Base-by-base conservation (phyloP, 2,113 vertebrate genomes). In the Elanoides forficatus region DNA sequence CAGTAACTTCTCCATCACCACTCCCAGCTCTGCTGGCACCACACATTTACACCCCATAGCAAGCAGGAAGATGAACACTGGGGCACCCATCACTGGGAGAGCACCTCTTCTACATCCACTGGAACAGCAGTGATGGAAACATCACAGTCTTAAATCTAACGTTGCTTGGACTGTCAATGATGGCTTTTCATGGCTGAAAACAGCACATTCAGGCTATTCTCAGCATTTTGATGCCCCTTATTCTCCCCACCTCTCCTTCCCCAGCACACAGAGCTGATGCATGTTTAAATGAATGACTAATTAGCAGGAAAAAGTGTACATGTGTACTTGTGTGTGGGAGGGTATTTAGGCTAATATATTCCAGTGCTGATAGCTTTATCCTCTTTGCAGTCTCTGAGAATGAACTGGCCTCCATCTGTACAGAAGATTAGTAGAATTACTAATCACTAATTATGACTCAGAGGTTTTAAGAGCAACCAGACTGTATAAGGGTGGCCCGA, bases 361-460 rank as follows among this genome's bases (percentile, higher is more conserved):
- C 94, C 83, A 92, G 63, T 7, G 11, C 96, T 89, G 81, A 88
- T 84, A 95, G 81, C 81, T 94, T 98, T 94, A 97, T 97, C 96
- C 94, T 97, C 96, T 98, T 97, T 97, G 86, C 71, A 86, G 94
- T 40, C 86, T 86, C 70, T 56, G 80, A 91, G 82, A 91, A 95
- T 71, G 86, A 96, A 94, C 81, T 48, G 53, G 66, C 74, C 87
- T 90, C 97, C 97, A 97, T 96, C 96, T 98, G 97, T 56, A 96
- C 83, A 92, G 89, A 79, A 93, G 94, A 97, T 97, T 95, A 97
- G 93, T 10, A 62, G 95, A 96, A 95, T 85, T 86, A 50, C 95
- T 95, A 95, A 97, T 95, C 95, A 94, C 95, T 92, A 98, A 97
- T 97, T 97, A 97, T 94, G 93, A 98, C 89, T 92, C 83, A 38